phyloP scores from a whole-genome alignment of 2,113 vertebrate genomes.

The Corythaixoides concolor region DNA sequence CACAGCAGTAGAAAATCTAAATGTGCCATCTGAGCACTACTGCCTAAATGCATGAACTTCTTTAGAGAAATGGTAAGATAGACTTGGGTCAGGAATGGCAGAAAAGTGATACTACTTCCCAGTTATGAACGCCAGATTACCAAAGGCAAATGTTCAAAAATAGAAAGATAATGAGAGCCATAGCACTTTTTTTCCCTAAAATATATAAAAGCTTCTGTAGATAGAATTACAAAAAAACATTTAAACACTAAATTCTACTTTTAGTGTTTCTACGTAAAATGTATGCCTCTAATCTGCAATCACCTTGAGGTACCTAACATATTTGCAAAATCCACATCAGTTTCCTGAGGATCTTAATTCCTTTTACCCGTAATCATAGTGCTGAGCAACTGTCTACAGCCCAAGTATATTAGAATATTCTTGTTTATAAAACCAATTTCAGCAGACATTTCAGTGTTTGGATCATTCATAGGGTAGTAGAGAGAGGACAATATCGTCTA shows the following conservation, averaged over 20 bases:
- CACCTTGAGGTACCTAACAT: background rate
- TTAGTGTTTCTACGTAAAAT: background rate
- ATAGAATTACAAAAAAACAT: background rate
- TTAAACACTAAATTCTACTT: background rate
- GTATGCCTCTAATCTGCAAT: background rate
- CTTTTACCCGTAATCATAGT: rapidly evolving
- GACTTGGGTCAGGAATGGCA: background rate
- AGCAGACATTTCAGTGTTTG: background rate
- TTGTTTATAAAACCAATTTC: background rate
- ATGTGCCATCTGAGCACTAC: background rate
- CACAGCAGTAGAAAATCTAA: background rate
- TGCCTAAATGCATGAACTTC: background rate
- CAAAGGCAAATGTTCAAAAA: background rate
- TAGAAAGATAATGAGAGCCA: background rate
- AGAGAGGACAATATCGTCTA: background rate
- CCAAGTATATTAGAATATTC: background rate
- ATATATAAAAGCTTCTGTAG: background rate
- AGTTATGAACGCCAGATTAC: background rate
- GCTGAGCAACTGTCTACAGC: background rate
- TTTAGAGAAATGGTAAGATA: background rate
- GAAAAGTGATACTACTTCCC: background rate
- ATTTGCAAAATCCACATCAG: background rate
- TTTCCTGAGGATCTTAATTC: background rate
- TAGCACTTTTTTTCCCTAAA: background rate
- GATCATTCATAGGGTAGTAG: background rate